Evolutionary conservation across 2,888 invertebrate species (phyloP), one percentile per base, ranked within the genome.

Genomic region (Fissipunctia ypsillon): DNA sequence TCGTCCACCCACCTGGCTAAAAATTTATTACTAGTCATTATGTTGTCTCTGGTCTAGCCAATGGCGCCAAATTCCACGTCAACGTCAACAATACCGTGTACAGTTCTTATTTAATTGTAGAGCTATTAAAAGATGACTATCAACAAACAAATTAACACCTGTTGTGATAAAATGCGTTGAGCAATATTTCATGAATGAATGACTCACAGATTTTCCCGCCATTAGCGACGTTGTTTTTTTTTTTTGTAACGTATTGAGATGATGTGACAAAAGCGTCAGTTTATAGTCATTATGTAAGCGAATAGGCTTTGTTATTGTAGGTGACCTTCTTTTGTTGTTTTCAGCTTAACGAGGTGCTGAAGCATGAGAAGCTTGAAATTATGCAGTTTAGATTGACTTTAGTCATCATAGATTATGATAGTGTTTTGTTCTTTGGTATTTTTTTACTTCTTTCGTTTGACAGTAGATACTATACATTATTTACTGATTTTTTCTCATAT

Each of bases 181-280:
- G 83, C 78, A 86, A 88, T 68, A 68, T 66, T 78, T 84, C 81
- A 87, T 91, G 90, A 90, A 90, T 91, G 89, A 77, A 89, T 91
- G 90, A 77, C 84, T 92, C 91, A 92, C 73, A 89, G 88, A 91
- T 84, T 88, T 91, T 91, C 90, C 87, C 88, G 87, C 87, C 83
- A 89, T 87, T 86, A 76, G 31, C 12, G 25, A 74, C 71, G 69
- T 67, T 76, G 69, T 80, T 85, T 85, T 88, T 89, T 87, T 86
- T 76, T 83, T 78, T 35, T 65, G n/a, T n/a, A 22, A 75, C 64
- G 56, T 70, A 50, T 25, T 60, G 50, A 70, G 80, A 76, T 73
- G 75, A 69, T 75, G 73, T 69, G 84, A 80, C 85, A 74, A 80
- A 76, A 68, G 73, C 48, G 69, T 70, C 38, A 57, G 59, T 52